phyloP scores from a whole-genome alignment of 1,140 invertebrate genomes.

The Temnothorax longispinosus region DNA sequence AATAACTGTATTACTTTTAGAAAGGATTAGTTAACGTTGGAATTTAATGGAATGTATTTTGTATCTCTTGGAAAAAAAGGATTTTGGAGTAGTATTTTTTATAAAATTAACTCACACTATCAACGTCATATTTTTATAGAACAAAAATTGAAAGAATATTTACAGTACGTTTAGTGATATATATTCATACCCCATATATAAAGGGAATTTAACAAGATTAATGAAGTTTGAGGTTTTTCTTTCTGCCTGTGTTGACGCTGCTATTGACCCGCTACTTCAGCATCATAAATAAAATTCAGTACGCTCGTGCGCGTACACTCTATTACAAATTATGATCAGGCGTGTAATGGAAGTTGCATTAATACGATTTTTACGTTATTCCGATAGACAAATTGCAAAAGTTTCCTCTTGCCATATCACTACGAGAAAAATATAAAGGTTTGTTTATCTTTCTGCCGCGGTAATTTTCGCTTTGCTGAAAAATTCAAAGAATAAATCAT shows the following conservation, averaged over 20 bases:
- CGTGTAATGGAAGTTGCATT: slow-evolving; percentile 20
- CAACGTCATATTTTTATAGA: neutral
- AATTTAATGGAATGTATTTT: neutral
- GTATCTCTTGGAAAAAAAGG: neutral
- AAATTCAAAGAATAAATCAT: neutral
- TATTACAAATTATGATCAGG: slow-evolving; percentile 32
- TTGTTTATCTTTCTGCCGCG: neutral
- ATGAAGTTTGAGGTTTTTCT: slow-evolving; percentile 13
- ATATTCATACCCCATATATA: neutral
- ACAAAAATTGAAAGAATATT: neutral
- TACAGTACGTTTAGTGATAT: neutral
- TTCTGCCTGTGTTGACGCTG: neutral
- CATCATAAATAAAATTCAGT: slow-evolving; percentile 34
- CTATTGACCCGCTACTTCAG: neutral
- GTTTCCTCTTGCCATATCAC: neutral
- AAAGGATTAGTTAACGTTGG: neutral
- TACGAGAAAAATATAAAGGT: neutral
- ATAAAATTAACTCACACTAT: neutral
- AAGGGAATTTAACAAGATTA: slow-evolving; percentile 19
- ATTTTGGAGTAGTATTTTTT: neutral
- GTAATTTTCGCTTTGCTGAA: neutral
- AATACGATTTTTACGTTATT: slow-evolving; percentile 26
- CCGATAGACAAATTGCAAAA: slow-evolving; percentile 33
- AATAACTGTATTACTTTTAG: neutral
- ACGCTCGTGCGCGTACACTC: neutral